Evolutionary conservation across 2,888 invertebrate species (phyloP), one percentile per base, ranked within the genome.

Genomic region (Drepanosiphum platanoidis): DNA sequence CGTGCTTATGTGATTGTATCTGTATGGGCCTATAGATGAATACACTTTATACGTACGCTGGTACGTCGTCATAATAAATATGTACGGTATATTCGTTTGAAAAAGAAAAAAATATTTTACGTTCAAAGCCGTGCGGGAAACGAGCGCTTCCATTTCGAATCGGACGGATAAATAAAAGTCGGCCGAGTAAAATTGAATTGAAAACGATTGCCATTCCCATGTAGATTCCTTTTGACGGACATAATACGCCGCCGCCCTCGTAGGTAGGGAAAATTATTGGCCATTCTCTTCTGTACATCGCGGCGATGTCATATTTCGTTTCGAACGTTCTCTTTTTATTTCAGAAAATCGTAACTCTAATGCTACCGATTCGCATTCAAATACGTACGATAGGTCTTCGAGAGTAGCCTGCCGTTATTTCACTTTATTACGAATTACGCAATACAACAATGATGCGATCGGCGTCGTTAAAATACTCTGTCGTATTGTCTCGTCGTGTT

Each of bases 101-200:
- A 79, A 13, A 52, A 52, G 22, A 4, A 52, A 70, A 70, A 58
- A 27, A 80, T 79, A 68, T 36, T 70, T 58, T 36, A 58, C 36
- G 22, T 80, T 80, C 52, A 80, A 80, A 68, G 27, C 11, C 13
- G 3, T 58, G 58, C 27, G n/a, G 27, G 52, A 36, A 70, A 52
- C n/a, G 34, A 80, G 52, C 2, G 13, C 58, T 52, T 52, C 52
- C 70, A 30, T 70, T 36, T 36, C 3, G 36, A 36, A 58, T 81
- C 30, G 7, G 30, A 4, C 11, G 22, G 3, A 81, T 58, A 81
- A 81, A 81, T 81, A 70, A 70, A 81, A 71, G 36, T 36, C 22
- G 13, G 3, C 27, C 7, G n/a, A 27, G 36, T 71, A 70, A 71
- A 58, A 58, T 81, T 39, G 58, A 71, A 58, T 81, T 13, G 58